Evolutionary conservation across 1,140 invertebrate species (phyloP), one percentile per base, ranked within the genome.

Genomic region (Euborellia annulipes): DNA sequence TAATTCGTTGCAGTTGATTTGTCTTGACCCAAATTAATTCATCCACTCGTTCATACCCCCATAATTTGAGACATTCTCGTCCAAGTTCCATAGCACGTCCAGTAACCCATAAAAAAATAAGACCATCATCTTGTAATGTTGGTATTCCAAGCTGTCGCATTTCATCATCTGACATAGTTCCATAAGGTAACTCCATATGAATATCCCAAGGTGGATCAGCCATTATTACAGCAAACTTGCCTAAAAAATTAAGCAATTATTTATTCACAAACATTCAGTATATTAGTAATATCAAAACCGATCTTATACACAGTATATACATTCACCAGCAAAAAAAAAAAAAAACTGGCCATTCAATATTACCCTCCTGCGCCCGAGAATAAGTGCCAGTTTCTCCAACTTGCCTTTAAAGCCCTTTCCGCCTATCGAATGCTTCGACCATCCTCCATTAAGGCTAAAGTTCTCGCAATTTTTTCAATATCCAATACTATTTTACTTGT

Each of bases 21-120:
- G 93, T 97, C 67, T 98, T 98, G 2, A 98, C 93, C 94, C 94
- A 98, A 53, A 98, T 97, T 8, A 98, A 76, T 62, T 98, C 94
- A 61, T 97, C 93, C 2, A 94, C 87, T 47, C 92, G 69, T 60
- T 96, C 87, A 60, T 98, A 98, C 6, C 92, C 92, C 87, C 85
- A 95, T 1, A 94, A 59, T 54, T 89, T 82, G 3, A 95, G 65
- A 57, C 89, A 94, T 58, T 95, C 90, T 27, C 90, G 68, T 0
- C 93, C 93, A 7, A 97, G 62, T 62, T 98, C 93, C 93, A 98
- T 98, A 0, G 93, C 93, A 58, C 92, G 76, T 36, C 93, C 93
- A 14, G 93, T 98, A 0, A 98, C 94, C 93, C 93, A 98, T 0
- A 97, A 70, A 64, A 98, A 98, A 43, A 98, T 85, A 8, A 96